phyloP scores from a whole-genome alignment of 2,888 invertebrate genomes.

The Volucella bombylans region DNA sequence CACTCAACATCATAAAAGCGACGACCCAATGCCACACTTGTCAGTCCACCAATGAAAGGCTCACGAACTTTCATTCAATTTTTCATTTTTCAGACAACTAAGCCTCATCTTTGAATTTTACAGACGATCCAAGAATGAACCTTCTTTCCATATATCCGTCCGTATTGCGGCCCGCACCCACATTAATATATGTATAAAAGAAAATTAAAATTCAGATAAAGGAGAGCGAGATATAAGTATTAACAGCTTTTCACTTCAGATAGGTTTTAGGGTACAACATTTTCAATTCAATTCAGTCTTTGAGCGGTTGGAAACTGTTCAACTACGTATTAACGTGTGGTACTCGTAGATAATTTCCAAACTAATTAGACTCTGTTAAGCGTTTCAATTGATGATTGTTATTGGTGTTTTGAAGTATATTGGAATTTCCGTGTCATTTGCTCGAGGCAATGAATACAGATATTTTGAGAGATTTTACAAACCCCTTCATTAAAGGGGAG shows the following conservation, averaged over 20 bases:
- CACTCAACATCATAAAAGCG: constrained; percentile 30
- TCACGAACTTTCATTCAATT: constrained; percentile 49
- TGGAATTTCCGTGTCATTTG: constrained; percentile 1
- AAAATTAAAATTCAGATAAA: background rate
- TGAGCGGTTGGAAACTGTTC: constrained; percentile 1
- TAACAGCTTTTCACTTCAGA: background rate
- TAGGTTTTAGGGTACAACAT: background rate
- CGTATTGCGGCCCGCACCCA: constrained; percentile 20
- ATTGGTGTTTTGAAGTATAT: constrained; percentile 10
- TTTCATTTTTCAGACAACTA: constrained; percentile 46
- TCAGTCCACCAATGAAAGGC: constrained; percentile 39
- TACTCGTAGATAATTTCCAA: constrained; percentile 4
- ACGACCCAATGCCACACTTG: constrained; percentile 59
- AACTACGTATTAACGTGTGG: constrained; percentile 5
- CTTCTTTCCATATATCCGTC: constrained; percentile 1
- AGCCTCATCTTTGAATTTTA: constrained; percentile 25
- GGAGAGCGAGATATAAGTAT: too few species aligned
- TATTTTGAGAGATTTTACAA: constrained; percentile 11
- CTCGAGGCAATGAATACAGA: constrained; percentile 11
- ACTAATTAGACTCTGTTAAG: constrained; percentile 33
- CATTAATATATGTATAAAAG: background rate
- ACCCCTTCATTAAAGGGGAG: constrained; percentile 25
- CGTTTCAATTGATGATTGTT: constrained; percentile 5
- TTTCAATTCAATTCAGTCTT: background rate
- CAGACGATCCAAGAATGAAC: constrained; percentile 12